phyloP scores from a whole-genome alignment of 1,140 invertebrate genomes.

The Apocrypta bakeri region DNA sequence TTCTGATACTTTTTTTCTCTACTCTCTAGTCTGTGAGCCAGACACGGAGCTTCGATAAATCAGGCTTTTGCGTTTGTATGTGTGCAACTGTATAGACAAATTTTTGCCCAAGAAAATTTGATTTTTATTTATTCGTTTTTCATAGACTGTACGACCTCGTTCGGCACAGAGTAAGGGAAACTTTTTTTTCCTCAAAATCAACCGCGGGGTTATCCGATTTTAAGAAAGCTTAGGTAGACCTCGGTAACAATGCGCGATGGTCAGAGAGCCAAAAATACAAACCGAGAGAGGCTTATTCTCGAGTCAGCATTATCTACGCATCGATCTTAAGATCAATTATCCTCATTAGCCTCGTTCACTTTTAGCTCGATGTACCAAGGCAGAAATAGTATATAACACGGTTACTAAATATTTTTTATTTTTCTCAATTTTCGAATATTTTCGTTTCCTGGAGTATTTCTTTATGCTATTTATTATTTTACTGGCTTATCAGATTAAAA shows the following conservation, averaged over 20 bases:
- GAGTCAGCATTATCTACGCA: background rate
- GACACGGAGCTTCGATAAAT: conserved; percentile 40
- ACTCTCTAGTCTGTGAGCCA: conserved; percentile 29
- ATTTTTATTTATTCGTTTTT: no score
- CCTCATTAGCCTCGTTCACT: conserved; percentile 8
- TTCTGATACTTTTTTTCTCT: conserved; percentile 32
- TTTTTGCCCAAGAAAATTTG: no score
- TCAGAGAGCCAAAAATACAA: conserved; percentile 30
- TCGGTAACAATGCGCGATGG: conserved; percentile 16
- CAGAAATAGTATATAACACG: background rate
- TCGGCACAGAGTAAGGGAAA: no score
- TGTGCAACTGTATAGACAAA: background rate
- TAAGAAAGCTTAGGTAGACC: conserved; percentile 47
- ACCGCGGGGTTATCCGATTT: background rate
- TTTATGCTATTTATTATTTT: no score
- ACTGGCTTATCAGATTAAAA: no score
- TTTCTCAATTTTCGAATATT: no score
- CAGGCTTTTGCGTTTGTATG: background rate
- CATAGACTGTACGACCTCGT: no score
- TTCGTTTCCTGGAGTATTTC: no score
- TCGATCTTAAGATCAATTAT: conserved; percentile 17
- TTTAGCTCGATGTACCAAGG: background rate
- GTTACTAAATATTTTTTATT: no score
- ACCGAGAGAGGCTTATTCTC: conserved; percentile 8
- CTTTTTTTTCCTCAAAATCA: background rate